Evolutionary conservation across 2,888 invertebrate species (phyloP), one percentile per base, ranked within the genome.

Genomic region (Petrolisthes manimaculis): DNA sequence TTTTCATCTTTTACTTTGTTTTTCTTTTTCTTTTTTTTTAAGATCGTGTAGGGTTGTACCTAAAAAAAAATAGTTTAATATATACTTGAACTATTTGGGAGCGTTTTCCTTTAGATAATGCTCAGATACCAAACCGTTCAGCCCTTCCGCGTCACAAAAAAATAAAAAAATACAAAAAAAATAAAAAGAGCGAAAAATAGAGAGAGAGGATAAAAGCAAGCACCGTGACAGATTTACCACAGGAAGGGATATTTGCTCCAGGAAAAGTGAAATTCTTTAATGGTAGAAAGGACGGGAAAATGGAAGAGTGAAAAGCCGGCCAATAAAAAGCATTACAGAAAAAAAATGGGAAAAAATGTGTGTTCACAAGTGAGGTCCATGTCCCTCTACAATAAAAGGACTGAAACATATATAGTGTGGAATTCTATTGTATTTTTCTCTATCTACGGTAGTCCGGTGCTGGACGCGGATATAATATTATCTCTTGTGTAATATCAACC

Each of bases 371-470:
- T n/a, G n/a, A n/a, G n/a, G n/a, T n/a, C n/a, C n/a, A n/a, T n/a
- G n/a, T n/a, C n/a, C n/a, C n/a, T n/a, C 14, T 14, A 81, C 56
- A 53, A 81, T 81, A 53, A 81, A 55, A 81, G 14, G 53, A 18
- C n/a, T 81, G 53, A n/a, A 81, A 12, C 21, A 55, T 55, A 21
- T 81, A 81, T 51, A 61, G 14, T 61, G 61, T 61, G n/a, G n/a
- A n/a, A n/a, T n/a, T n/a, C n/a, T n/a, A n/a, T n/a, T n/a, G n/a
- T n/a, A n/a, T n/a, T n/a, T n/a, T n/a, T n/a, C n/a, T n/a, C n/a
- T n/a, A n/a, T n/a, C n/a, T n/a, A n/a, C n/a, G n/a, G n/a, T n/a
- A n/a, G n/a, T n/a, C n/a, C n/a, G n/a, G n/a, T n/a, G n/a, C n/a
- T n/a, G n/a, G n/a, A n/a, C n/a, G n/a, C n/a, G n/a, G n/a, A n/a